These are phyloP conservation scores for Xerus rutilus DNA, from an alignment of 2,797 vertebrate species.

Conservation along the genomic window DNA sequence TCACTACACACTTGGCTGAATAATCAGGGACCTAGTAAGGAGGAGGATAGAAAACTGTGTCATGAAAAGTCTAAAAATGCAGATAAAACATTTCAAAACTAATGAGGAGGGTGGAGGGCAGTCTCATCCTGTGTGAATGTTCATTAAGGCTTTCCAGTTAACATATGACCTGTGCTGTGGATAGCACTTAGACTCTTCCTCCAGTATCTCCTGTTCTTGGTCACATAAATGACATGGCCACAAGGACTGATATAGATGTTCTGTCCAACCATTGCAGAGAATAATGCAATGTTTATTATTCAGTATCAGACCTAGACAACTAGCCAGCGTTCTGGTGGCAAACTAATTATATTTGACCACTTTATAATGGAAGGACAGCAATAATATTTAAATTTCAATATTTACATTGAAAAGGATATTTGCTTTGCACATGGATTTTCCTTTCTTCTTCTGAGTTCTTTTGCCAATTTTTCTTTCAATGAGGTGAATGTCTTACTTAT, in stretches of 20 bases:
- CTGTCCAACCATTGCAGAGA: too few species aligned
- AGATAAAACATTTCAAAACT: background rate
- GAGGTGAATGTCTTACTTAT: background rate
- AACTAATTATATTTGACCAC: too few species aligned
- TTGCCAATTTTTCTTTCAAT: background rate
- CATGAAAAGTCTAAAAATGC: background rate
- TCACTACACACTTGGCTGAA: background rate
- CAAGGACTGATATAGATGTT: too few species aligned
- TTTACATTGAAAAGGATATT: background rate
- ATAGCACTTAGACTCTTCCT: background rate
- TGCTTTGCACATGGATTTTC: background rate
- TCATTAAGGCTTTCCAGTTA: background rate
- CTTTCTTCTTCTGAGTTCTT: background rate
- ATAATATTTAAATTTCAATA: background rate
- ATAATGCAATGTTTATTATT: background rate
- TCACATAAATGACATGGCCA: too few species aligned
- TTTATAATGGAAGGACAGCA: background rate
- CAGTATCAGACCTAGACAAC: background rate
- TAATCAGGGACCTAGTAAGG: background rate
- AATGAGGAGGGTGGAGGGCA: background rate
- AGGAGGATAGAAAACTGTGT: background rate
- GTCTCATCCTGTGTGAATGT: background rate
- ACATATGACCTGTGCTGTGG: background rate
- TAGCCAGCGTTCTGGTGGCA: background rate
- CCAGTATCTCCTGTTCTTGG: background rate